Evolutionary conservation across 2,113 vertebrate genomes (phyloP).

Genomic region (Hucho hucho): DNA sequence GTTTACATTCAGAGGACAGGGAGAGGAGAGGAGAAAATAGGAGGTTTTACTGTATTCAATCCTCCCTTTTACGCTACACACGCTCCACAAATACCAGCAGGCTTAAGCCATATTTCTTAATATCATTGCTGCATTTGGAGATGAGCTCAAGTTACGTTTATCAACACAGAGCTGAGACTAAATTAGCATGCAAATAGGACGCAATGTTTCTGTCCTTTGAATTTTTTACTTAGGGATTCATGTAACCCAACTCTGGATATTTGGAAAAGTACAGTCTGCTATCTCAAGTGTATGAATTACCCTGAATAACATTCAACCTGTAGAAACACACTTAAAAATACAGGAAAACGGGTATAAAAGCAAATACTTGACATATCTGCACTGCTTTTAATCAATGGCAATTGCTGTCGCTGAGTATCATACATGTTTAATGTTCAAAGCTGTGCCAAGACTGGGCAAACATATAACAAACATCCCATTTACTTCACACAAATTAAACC

Average conservation of each 20-base stretch:
- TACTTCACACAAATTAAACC: too few species aligned
- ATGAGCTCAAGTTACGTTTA: slow-evolving; percentile 47
- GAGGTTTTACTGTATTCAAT: not conserved
- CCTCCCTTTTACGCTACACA: not conserved
- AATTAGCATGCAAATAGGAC: slow-evolving; percentile 65
- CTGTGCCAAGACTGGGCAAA: too few species aligned
- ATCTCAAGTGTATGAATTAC: slow-evolving; percentile 49
- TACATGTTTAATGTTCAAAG: too few species aligned
- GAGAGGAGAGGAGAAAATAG: not conserved
- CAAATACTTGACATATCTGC: too few species aligned
- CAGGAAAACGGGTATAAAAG: not conserved
- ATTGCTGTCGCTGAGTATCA: too few species aligned
- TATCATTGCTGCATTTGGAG: slow-evolving; percentile 52
- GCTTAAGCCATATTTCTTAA: slow-evolving; percentile 56
- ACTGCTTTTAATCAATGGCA: too few species aligned
- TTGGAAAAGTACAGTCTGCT: slow-evolving; percentile 39
- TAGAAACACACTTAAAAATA: not conserved
- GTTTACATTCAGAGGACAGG: not conserved
- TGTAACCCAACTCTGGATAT: slow-evolving; percentile 40
- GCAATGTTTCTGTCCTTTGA: slow-evolving; percentile 41
- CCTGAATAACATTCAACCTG: slow-evolving; percentile 26
- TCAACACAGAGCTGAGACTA: slow-evolving; percentile 36
- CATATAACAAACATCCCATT: too few species aligned
- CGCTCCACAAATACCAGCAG: slow-evolving; percentile 33
- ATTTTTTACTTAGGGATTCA: slow-evolving; percentile 43